Percentiles rank a stretch among this genome's conserved stretches.
Evolutionary conservation across 1,140 invertebrate genomes (phyloP).

Genomic region (Drosophila simulans): DNA sequence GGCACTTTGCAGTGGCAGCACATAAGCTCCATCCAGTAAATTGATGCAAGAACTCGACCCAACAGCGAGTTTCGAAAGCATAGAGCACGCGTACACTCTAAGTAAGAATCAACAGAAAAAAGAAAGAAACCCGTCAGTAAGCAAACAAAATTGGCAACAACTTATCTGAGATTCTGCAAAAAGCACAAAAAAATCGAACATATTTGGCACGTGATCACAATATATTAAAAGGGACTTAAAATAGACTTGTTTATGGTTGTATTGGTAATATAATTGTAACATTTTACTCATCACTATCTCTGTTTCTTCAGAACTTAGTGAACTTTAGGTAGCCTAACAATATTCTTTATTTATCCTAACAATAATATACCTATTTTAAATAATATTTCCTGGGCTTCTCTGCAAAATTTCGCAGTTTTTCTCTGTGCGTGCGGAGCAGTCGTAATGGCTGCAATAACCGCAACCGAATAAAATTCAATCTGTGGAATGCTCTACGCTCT

Average conservation of each 20-base stretch:
- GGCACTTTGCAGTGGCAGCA: constrained; percentile 55
- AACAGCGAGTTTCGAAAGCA: not conserved
- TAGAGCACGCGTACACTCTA: constrained; percentile 10
- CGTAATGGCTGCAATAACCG: constrained; percentile 67
- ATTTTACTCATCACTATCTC: too few relatives aligned
- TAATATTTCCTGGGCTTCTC: not conserved
- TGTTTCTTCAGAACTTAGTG: too few relatives aligned
- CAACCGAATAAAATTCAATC: constrained; percentile 80
- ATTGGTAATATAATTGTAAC: too few relatives aligned
- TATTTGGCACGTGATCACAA: too few relatives aligned
- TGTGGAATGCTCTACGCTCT: constrained; percentile 68
- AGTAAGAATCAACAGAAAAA: not conserved
- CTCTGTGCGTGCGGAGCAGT: constrained; percentile 20
- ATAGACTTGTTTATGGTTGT: too few relatives aligned
- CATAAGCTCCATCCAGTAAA: constrained; percentile 69
- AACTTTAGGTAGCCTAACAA: too few relatives aligned
- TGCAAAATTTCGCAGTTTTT: not conserved
- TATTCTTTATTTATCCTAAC: too few relatives aligned
- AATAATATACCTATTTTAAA: not conserved
- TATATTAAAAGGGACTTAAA: too few relatives aligned
- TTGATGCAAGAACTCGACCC: constrained; percentile 64
- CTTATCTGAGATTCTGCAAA: too few relatives aligned
- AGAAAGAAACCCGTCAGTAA: not conserved
- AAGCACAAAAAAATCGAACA: too few relatives aligned
- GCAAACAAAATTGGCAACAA: not conserved